Base-by-base conservation (phyloP, 2,797 vertebrate genomes). In the Muscicapa comitata region DNA sequence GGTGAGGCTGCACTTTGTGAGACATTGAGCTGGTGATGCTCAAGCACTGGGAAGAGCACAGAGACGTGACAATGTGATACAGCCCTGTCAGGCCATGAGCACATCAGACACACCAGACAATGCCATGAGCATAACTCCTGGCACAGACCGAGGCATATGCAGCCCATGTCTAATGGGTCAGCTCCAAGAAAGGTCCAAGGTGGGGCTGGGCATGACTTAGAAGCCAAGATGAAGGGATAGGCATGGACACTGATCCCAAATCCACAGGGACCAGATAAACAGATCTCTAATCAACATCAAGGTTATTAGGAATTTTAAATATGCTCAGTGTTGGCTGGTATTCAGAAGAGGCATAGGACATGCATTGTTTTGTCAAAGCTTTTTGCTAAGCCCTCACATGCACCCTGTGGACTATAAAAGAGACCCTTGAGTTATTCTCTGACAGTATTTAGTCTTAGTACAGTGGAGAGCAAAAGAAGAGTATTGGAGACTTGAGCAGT, bases 111-210 rank as follows among this genome's bases (percentile, higher is more conserved):
- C 21, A 16, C 8, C 26, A 71, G 53, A 33, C n/a, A 67, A 40
- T 23, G 9, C 18, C 62, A 28, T 5, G 7, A 87, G 18, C 7
- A 4, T 10, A 40, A 21, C 11, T 29, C 11, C 40, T 72, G 54
- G 29, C 13, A 31, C 45, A 42, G 48, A 38, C 13, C 42, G 53
- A 83, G 50, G 25, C 6, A 28, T 9, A 17, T 7, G 7, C 35
- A 50, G 18, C 17, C 11, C 29, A 10, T 40, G 8, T 31, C 26
- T 40, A 8, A n/a, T 29, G 50, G 2, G 14, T 21, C 0, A 0
- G 6, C 21, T 24, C 40, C 40, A 24, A 54, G 25, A 81, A 68
- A 73, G 28, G 17, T 8, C 7, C 37, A 48, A 59, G 40, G 26
- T 15, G 50, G 7, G 48, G 2, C 59, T 53, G 19, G 13, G 6